Base-by-base conservation (phyloP, 2,113 vertebrate species). In the Embiotoca jacksoni region DNA sequence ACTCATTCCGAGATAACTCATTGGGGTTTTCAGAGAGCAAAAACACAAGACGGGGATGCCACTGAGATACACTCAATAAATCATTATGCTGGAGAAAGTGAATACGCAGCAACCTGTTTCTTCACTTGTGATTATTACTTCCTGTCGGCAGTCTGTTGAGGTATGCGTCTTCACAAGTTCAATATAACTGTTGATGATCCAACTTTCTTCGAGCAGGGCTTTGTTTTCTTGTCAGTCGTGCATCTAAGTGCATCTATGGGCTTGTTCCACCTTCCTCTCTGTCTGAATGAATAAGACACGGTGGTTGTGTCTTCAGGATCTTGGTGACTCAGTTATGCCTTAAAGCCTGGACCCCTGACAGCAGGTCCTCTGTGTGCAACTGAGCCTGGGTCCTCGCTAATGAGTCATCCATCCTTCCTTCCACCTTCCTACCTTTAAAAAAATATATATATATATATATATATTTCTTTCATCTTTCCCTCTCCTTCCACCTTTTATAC, bases 381-480 rank as follows among this genome's bases (percentile, higher is more conserved):
- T 15, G 50, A 80, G 50, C 58, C 36, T 57, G 65, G 55, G 55
- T 80, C 58, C 61, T 83, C 49, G 14, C 65, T 87, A 88, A 89
- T 89, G 83, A 92, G 78, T 49, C 56, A 39, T 64, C 44, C 72
- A 39, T 64, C 44, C 72, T 7, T 68, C 71, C 14, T 44, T 36
- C 46, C 35, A 33, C 33, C 16, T 23, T 63, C 50, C 82, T 30
- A 30, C 41, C 53, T 63, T 63, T 47, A 62, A 23, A 23, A 23
- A 23, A 23, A 23, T 1, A 23, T 23, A 23, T 23, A 23, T 23
- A 23, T 23, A 23, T 23, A 23, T 23, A 84, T 88, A 78, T 53
- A 78, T 81, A 56, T 72, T 72, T 60, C 78, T 82, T 86, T 89
- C 37, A 84, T 86, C 72, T 74, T 69, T 71, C 63, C 58, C 35